Conservation (phyloP, 2,888 invertebrate genomes). For the Cancer borealis region DNA sequence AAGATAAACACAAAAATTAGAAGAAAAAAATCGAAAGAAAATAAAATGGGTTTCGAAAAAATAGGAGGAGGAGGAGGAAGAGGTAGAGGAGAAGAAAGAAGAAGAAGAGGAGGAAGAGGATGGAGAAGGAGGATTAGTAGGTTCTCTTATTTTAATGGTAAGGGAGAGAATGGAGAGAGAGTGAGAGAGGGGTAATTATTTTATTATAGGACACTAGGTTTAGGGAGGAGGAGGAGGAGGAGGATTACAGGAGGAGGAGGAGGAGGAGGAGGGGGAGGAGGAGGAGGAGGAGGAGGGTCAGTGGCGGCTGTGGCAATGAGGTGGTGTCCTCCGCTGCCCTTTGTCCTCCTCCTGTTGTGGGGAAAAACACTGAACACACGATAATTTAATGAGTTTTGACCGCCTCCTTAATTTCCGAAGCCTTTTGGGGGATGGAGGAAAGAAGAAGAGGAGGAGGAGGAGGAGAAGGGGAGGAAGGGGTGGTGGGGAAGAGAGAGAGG, state of each 20-base stretch:
- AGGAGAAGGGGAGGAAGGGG: background rate
- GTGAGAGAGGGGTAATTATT: slow-evolving; percentile 10
- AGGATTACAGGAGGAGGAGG: background rate
- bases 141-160: background rate
- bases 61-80: background rate
- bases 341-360: background rate
- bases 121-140: background rate
- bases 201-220: background rate
- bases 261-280: background rate
- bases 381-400: slow-evolving; percentile 11
- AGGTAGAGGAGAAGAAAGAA: too few species aligned
- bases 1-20: background rate
- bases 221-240: background rate
- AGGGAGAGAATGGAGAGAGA: slow-evolving; percentile 8
- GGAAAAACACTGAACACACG: background rate
- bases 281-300: background rate
- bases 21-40: background rate
- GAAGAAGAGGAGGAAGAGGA: too few species aligned
- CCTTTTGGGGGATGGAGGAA: background rate
- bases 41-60: too few species aligned
- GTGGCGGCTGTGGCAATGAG: background rate
- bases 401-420: background rate
- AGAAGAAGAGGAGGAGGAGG: background rate
- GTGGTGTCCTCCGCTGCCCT: background rate
- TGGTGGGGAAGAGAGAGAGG: background rate